Base-by-base conservation (phyloP, 1,140 invertebrate species). In the Drosophila guanche region DNA sequence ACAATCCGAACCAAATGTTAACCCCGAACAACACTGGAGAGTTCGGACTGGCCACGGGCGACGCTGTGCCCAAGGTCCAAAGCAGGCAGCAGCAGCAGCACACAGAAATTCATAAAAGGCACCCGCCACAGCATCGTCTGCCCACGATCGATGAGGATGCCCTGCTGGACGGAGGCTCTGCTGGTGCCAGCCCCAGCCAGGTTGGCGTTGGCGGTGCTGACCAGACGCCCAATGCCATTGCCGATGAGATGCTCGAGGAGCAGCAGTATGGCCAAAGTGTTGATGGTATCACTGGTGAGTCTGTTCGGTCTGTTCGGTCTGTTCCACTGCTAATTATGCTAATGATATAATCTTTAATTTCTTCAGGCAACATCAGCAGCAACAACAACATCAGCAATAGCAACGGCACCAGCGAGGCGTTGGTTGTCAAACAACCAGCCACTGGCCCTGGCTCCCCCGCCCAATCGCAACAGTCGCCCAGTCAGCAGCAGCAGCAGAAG, bases 121-220 rank as follows among this genome's bases (percentile, higher is more conserved):
- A 54, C 16, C 16, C 43, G 10, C 14, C 16, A n/a, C 76, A 75
- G 51, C 90, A 91, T 73, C 79, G 90, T 6, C 46, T 86, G 56
- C 90, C 86, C 53, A 90, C 89, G 29, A 90, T 90, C 23, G 89
- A 90, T 74, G 84, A 79, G 62, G 89, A 90, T 77, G 85, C 85
- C 2, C 43, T 89, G 40, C 43, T 79, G 2, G 84, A 88, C 33
- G 81, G 83, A 2, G 88, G 88, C 7, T 89, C 72, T 43, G 86
- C 42, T n/a, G 88, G 86, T 3, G 83, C 73, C 33, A 83, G 76
- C 78, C 76, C 73, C 8, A 33, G 8, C 20, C 66, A 72, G 20
- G 54, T 77, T 3, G 70, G 59, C 53, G 76, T 20, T 20, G 16
- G 16, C 16, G 70, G 76, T 33, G 37, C 71, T 5, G 75, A 70